These are phyloP conservation scores for Poeciliopsis paucimaculata DNA, from an alignment of 2,797 vertebrate genomes.

Conservation along the genomic window DNA sequence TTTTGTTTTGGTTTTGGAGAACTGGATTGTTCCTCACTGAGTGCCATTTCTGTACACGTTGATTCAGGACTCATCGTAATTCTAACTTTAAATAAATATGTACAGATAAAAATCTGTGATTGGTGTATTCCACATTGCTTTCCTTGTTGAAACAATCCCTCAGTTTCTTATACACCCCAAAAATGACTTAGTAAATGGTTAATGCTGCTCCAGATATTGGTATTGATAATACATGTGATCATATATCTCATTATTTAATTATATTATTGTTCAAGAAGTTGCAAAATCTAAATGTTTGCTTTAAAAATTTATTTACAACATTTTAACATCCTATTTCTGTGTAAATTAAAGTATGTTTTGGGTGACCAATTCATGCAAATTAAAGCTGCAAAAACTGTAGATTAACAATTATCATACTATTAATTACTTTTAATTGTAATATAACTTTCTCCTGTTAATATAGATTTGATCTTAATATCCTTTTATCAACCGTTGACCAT, in stretches of 20 bases:
- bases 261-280: not conserved
- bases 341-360: not conserved
- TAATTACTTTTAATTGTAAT: not conserved
- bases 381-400: not conserved
- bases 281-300: not conserved
- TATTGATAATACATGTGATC: not conserved
- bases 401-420: not conserved
- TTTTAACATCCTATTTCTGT: not conserved
- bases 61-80: not conserved
- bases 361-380: not conserved
- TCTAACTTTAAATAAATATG: not conserved
- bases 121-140: not conserved
- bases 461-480: not conserved
- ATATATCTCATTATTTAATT: not conserved
- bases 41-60: not conserved
- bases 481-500: not conserved
- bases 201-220: not conserved
- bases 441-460: not conserved
- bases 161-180: not conserved
- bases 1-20: not conserved
- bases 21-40: not conserved
- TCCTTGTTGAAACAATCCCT: not conserved
- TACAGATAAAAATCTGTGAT: not conserved
- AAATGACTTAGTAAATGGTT: not conserved
- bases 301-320: not conserved